These are phyloP conservation scores for Trichomalopsis sarcophagae DNA, from an alignment of 1,140 invertebrate genomes.

Conservation along the genomic window DNA sequence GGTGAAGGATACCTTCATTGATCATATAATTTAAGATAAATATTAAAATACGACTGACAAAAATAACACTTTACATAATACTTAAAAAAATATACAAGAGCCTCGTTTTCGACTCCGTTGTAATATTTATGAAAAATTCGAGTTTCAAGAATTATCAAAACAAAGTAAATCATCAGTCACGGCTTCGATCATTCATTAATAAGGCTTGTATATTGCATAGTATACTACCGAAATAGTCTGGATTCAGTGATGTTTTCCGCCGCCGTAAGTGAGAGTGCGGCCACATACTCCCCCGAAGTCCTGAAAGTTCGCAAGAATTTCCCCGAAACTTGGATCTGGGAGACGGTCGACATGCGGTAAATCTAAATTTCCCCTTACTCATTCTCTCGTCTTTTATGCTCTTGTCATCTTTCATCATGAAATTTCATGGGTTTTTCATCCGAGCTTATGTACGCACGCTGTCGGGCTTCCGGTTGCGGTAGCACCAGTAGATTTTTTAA, in stretches of 20 bases:
- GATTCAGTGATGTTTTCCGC: constrained; percentile 64
- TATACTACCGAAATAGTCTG: constrained; percentile 76
- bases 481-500: background rate
- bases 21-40: background rate
- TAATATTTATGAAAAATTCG: background rate
- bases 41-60: background rate
- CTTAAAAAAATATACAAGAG: background rate
- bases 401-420: constrained; percentile 10
- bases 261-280: constrained; percentile 62
- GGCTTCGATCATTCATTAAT: constrained; percentile 16
- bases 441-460: constrained; percentile 23
- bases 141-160: background rate
- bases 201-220: constrained; percentile 72
- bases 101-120: background rate
- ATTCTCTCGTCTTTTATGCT: background rate
- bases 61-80: background rate
- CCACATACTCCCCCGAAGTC: constrained; percentile 67
- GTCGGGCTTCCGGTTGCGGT: constrained; percentile 38
- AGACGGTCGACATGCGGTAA: constrained; percentile 77
- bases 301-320: constrained; percentile 78
- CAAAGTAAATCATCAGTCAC: background rate
- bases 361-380: constrained; percentile 43
- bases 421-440: constrained; percentile 35
- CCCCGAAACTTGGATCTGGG: constrained; percentile 81
- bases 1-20: background rate